Base-by-base conservation (phyloP, 2,113 vertebrate genomes). In the Lophura nycthemera region DNA sequence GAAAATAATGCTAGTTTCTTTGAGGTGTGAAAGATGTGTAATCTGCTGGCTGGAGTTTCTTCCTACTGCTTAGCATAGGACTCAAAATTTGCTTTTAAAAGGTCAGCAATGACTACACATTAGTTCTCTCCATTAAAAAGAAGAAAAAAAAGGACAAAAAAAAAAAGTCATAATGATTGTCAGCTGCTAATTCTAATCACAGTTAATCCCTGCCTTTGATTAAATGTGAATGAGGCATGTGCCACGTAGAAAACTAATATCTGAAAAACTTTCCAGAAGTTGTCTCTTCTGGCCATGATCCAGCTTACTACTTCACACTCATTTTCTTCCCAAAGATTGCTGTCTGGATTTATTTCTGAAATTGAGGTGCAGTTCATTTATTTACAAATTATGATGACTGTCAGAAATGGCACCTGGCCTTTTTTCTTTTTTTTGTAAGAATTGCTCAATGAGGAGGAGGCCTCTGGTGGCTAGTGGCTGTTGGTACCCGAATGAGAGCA, bases 31-130 rank as follows among this genome's bases (percentile, higher is more conserved):
- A 80, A 34, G 27, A 54, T 32, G 4, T 54, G 36, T 74, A 74
- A 88, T 30, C 65, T 83, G 32, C 64, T 75, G 73, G 40, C 67
- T 80, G 36, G 42, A 87, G 71, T 64, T 86, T 14, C 56, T 92
- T 70, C 34, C 54, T 90, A 7, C 38, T 76, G 16, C 17, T 0
- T 5, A 61, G n/a, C 24, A 34, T 43, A 65, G 32, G 61, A 66
- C 24, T 80, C 13, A 17, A 45, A 12, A 36, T 19, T 70, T 48
- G 3, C 36, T 75, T 89, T 69, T 57, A 48, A 20, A 84, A 82
- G 78, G 36, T 24, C 24, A 76, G 42, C 40, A 74, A 73, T 63
- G 56, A 0, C 43, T 48, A 25, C 54, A 61, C 16, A 4, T 50
- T 89, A 65, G 2, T 69, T 72, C 11, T 82, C 10, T 52, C 10